Evolutionary conservation across 2,888 invertebrate species (phyloP).

Genomic region (Enoplolaimus lenunculus): DNA sequence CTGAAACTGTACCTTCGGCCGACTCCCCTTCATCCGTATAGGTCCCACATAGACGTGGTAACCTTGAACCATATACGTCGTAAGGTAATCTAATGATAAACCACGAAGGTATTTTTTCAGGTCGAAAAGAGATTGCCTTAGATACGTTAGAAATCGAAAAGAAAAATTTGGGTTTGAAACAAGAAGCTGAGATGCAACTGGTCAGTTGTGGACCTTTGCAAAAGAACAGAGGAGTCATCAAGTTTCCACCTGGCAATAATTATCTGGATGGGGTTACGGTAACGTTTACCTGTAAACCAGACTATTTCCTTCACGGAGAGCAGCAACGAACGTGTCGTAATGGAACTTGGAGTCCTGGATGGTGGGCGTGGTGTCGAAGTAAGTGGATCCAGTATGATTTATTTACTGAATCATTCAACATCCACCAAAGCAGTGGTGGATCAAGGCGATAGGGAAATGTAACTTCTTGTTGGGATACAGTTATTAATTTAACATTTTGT

Average conservation of each 20-base stretch:
- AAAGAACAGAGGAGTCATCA: constrained; percentile 30
- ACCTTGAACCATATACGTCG: too few species aligned
- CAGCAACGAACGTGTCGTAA: constrained; percentile 29
- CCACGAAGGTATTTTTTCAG: too few species aligned
- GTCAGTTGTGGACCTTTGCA: constrained; percentile 30
- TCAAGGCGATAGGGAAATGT: too few species aligned
- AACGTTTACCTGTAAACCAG: constrained; percentile 32
- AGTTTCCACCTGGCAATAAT: constrained; percentile 32
- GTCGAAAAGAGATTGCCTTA: constrained; percentile 27
- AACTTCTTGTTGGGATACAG: too few species aligned
- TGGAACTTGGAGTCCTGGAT: constrained; percentile 32
- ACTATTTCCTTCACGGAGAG: constrained; percentile 31
- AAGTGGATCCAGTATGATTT: too few species aligned
- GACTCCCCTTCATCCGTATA: too few species aligned
- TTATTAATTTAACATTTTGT: too few species aligned
- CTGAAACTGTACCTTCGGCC: too few species aligned
- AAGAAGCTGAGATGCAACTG: constrained; percentile 23
- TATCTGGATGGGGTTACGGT: constrained; percentile 31
- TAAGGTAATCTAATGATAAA: too few species aligned
- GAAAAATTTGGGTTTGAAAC: constrained; percentile 26
- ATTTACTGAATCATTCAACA: too few species aligned
- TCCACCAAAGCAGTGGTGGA: too few species aligned
- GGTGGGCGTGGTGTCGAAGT: constrained; percentile 33
- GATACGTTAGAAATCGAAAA: constrained; percentile 21
- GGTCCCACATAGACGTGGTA: too few species aligned